Conservation (phyloP, 2,888 invertebrate genomes). For the Byasa hedistus region DNA sequence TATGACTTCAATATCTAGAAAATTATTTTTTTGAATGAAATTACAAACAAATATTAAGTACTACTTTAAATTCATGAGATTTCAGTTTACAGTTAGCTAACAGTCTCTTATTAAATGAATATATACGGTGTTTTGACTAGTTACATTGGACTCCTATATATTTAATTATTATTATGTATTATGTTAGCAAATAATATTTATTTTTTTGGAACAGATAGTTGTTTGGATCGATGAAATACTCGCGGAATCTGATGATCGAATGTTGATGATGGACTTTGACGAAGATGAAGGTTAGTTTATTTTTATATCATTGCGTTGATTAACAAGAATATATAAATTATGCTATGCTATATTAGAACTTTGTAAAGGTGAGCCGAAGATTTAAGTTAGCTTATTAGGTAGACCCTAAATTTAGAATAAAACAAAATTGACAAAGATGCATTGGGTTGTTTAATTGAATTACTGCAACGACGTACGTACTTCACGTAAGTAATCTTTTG, state of each 20-base stretch:
- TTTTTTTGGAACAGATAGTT: constrained; percentile 51
- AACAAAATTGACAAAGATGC: neutral
- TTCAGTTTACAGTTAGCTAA: neutral
- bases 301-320: constrained; percentile 27
- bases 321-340: neutral
- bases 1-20: neutral
- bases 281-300: constrained; percentile 67
- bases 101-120: neutral
- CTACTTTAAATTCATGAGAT: neutral
- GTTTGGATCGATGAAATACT: constrained; percentile 73
- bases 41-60: no score
- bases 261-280: constrained; percentile 75
- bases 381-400: no score
- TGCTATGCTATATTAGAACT: neutral
- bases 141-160: neutral
- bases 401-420: neutral
- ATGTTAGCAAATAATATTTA: neutral
- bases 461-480: constrained; percentile 18
- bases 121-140: neutral
- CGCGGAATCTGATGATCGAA: constrained; percentile 67
- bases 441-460: constrained; percentile 1
- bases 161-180: neutral
- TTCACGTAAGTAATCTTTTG: constrained; percentile 41
- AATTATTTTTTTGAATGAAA: no score
- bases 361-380: neutral